phyloP scores from a whole-genome alignment of 2,888 invertebrate species.

The Agonum fuliginosum region DNA sequence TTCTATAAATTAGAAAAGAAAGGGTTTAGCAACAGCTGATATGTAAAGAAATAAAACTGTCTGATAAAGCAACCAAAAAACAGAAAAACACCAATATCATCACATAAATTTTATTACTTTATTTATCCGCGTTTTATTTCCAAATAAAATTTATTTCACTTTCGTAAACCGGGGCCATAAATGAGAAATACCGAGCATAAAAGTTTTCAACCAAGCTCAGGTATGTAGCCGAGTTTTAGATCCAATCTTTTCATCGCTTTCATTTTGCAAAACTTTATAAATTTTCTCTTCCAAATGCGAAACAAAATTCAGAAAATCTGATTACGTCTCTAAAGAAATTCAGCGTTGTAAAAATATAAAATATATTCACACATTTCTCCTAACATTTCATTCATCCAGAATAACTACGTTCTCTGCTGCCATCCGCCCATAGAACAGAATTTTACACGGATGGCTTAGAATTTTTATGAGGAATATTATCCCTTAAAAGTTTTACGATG shows the following conservation, averaged over 20 bases:
- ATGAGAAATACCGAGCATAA: conserved; percentile 44
- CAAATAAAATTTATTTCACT: conserved; percentile 52
- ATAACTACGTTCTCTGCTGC: background rate
- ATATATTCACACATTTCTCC: background rate
- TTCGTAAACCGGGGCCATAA: conserved; percentile 40
- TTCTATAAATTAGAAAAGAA: too few relatives aligned
- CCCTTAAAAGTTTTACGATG: too few relatives aligned
- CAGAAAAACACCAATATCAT: conserved; percentile 39
- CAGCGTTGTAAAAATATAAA: background rate
- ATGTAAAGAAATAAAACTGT: background rate
- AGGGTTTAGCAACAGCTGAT: conserved; percentile 46
- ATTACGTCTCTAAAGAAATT: background rate
- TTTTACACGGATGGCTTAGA: too few relatives aligned
- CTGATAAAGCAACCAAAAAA: conserved; percentile 25
- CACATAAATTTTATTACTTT: conserved; percentile 46
- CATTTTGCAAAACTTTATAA: conserved; percentile 8
- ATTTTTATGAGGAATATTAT: too few relatives aligned
- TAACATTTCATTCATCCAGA: background rate
- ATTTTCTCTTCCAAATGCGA: conserved; percentile 1
- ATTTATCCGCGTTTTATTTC: conserved; percentile 45
- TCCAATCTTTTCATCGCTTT: conserved; percentile 31
- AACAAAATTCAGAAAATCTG: conserved; percentile 9
- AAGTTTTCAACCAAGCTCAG: conserved; percentile 21
- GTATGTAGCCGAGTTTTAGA: conserved; percentile 5
- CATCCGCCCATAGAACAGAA: too few relatives aligned